Evolutionary conservation across 2,797 vertebrate species (phyloP), one percentile per base, ranked within the genome.

Genomic region (Chelmon rostratus): DNA sequence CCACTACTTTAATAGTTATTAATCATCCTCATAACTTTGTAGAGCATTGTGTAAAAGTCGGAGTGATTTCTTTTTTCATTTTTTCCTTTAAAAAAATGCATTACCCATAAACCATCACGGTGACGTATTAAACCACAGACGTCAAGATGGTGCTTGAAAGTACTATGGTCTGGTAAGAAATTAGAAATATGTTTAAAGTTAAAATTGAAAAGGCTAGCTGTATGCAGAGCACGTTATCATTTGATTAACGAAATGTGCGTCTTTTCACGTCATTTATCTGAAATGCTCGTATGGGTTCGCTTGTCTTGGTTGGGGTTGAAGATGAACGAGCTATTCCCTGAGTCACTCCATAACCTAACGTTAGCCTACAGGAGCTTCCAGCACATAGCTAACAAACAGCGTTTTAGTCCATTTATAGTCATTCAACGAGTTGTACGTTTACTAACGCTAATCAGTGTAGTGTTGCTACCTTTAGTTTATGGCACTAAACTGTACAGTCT

Each of bases 81-180:
- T 21, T 16, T 38, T 28, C 1, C 23, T 5, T 21, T 15, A 28
- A 5, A 67, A 23, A 57, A 46, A 37, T 5, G 1, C 89, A 91
- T 88, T 91, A 88, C 93, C 93, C 93, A 91, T 8, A 86, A 93
- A 2, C 64, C 91, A 66, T 7, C 64, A 6, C 67, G 78, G 13
- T 71, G 65, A 89, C 88, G 85, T 74, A 54, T 50, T 10, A 42
- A 63, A 56, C 77, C 19, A 46, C 56, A 64, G 73, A 74, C 88
- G 75, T 90, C 96, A 97, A 96, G 93, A 98, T 98, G 97, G 97
- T 96, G 93, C 96, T 98, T 74, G 97, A 98, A 93, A 98, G 97
- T 94, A 98, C 97, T 90, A 98, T 98, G 97, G 97, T 98, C 84
- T 98, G 97, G 97, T 98, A 95, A 98, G 97, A 23, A 88, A 84